These are phyloP conservation scores for Athalia rosae DNA, from an alignment of 2,888 invertebrate genomes.

Conservation along the genomic window DNA sequence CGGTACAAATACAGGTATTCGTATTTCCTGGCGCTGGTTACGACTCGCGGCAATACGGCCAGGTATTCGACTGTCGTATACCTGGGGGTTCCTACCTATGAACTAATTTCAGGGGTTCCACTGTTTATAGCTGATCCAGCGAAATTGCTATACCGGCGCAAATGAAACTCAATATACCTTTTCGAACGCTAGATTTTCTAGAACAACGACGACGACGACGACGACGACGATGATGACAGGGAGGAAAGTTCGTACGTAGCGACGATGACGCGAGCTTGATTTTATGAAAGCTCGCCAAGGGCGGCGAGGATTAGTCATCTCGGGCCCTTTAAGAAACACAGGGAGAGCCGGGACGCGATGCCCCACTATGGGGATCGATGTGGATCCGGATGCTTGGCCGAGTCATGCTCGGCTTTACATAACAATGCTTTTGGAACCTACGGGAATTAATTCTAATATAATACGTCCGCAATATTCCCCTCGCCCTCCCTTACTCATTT, in stretches of 20 bases:
- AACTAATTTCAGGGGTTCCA: not conserved
- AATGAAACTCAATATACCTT: too few species aligned
- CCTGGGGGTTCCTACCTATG: not conserved
- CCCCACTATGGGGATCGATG: not conserved
- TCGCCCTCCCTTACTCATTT: constrained; percentile 5
- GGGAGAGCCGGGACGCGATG: too few species aligned
- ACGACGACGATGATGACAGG: too few species aligned
- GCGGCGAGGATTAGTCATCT: constrained; percentile 27
- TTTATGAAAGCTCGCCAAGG: constrained; percentile 20
- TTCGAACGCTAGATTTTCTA: too few species aligned
- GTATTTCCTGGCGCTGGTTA: not conserved
- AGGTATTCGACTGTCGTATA: not conserved
- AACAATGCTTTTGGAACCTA: constrained; percentile 32
- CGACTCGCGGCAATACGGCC: constrained; percentile 24
- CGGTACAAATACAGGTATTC: too few species aligned
- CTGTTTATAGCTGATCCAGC: constrained; percentile 1
- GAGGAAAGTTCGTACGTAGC: too few species aligned
- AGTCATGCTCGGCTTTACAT: constrained; percentile 42
- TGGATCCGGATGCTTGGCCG: constrained; percentile 4
- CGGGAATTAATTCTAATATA: constrained; percentile 41
- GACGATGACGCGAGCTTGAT: constrained; percentile 11
- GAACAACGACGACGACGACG: too few species aligned
- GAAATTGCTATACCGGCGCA: too few species aligned
- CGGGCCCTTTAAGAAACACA: too few species aligned
- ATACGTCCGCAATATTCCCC: constrained; percentile 38